phyloP scores from a whole-genome alignment of 1,140 invertebrate species.

The Formica selysi region DNA sequence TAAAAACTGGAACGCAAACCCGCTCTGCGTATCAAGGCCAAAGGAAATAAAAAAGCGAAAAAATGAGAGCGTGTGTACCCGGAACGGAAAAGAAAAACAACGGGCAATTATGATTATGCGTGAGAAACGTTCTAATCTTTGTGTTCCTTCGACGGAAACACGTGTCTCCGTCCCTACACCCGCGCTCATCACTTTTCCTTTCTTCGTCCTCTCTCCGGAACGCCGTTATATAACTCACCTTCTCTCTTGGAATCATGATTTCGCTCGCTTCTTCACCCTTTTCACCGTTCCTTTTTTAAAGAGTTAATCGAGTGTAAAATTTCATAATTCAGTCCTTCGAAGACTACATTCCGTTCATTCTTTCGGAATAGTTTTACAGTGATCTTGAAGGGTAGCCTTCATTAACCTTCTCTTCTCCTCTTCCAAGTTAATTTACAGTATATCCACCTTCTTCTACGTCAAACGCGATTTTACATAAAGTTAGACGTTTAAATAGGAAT shows the following conservation, averaged over 20 bases:
- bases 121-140: slow-evolving; percentile 37
- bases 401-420: background rate
- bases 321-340: slow-evolving; percentile 3
- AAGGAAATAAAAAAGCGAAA: slow-evolving; percentile 39
- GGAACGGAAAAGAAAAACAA: slow-evolving; percentile 4
- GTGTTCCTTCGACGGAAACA: slow-evolving; percentile 5
- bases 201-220: background rate
- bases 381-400: background rate
- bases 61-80: background rate
- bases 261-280: background rate
- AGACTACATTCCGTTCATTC: background rate
- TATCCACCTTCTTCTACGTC: background rate
- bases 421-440: background rate
- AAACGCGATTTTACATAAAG: background rate
- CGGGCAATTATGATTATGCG: slow-evolving; percentile 9
- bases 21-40: slow-evolving; percentile 8
- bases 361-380: background rate
- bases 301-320: background rate
- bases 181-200: background rate
- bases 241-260: slow-evolving; percentile 37
- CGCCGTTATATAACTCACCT: background rate
- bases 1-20: slow-evolving; percentile 75
- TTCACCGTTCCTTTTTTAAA: background rate
- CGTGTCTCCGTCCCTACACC: background rate
- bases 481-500: background rate